Base-by-base conservation (phyloP, 2,113 vertebrate genomes). In the Cyanoliseus patagonus region DNA sequence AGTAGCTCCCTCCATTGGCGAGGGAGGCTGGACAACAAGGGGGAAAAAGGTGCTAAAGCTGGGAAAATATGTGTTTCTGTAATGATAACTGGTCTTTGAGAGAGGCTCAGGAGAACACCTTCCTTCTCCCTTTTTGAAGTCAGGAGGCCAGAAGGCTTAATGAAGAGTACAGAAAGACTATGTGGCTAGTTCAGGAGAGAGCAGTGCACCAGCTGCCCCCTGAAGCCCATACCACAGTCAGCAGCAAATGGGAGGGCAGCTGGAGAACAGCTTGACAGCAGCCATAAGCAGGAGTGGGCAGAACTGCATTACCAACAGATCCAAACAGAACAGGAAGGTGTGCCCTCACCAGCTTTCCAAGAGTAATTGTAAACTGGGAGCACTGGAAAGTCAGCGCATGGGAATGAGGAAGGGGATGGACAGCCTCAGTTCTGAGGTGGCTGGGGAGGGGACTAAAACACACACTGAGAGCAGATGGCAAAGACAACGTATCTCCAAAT, bases 361-460 rank as follows among this genome's bases (percentile, higher is more conserved):
- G 59, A 84, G 83, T 51, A 67, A 73, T 19, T 91, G 59, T 77
- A 84, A 77, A 88, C 63, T 33, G 49, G 86, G 94, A 96, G 81
- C 55, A 80, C 90, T 85, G 94, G 61, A 41, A 69, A 80, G 90
- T 91, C 93, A 97, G 89, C 44, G 7, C 69, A 44, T 9, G 74
- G 72, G 85, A 96, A 97, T 35, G 75, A 90, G 89, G 87, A 88
- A 94, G 49, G 49, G 33, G 44, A 41, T 3, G 7, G 44, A 4
- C 3, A 73, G 77, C 41, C 37, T 83, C 77, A 62, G 51, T 35
- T 55, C 61, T 57, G 74, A 87, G 52, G 55, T 83, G 78, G 68
- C 55, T 70, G 62, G 27, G 57, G 27, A 90, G 22, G 20, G 64
- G 39, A 75, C 68, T 66, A 67, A 82, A 72, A 68, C 27, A 91